Evolutionary conservation across 2,113 vertebrate species (phyloP).

Genomic region (Oncorhynchus gorbuscha): DNA sequence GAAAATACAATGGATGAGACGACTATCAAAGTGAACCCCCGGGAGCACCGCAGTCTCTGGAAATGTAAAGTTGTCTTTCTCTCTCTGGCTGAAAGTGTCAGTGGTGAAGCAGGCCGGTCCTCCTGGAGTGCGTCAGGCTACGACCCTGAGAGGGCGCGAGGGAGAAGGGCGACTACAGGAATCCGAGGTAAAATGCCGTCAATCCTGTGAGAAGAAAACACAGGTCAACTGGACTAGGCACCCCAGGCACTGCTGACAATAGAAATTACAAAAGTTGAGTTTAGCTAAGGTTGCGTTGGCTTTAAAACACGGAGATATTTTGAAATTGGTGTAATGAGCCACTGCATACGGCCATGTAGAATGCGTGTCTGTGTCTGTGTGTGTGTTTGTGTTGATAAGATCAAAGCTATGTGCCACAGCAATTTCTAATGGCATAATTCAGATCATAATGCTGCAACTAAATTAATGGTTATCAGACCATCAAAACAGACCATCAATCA

Average conservation of each 20-base stretch:
- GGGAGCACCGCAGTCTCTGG: conserved; percentile 35
- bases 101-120: conserved; percentile 52
- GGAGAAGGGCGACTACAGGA: conserved; percentile 72
- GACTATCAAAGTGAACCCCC: conserved; percentile 40
- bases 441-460: too few relatives aligned
- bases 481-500: too few relatives aligned
- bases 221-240: too few relatives aligned
- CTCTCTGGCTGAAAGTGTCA: conserved; percentile 24
- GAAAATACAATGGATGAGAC: conserved; percentile 2
- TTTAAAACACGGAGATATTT: background rate
- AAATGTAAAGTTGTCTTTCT: conserved; percentile 59
- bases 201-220: background rate
- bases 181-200: conserved; percentile 66
- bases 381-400: too few relatives aligned
- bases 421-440: too few relatives aligned
- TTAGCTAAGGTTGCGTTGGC: background rate
- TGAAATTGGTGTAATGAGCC: too few relatives aligned
- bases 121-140: conserved; percentile 62
- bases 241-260: too few relatives aligned
- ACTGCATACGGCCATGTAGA: too few relatives aligned
- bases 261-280: background rate
- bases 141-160: conserved; percentile 56
- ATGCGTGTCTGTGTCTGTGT: too few relatives aligned
- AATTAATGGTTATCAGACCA: too few relatives aligned
- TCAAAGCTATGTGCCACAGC: too few relatives aligned